Conservation (phyloP, 2,888 invertebrate species). For the Agrotis ipsilon region DNA sequence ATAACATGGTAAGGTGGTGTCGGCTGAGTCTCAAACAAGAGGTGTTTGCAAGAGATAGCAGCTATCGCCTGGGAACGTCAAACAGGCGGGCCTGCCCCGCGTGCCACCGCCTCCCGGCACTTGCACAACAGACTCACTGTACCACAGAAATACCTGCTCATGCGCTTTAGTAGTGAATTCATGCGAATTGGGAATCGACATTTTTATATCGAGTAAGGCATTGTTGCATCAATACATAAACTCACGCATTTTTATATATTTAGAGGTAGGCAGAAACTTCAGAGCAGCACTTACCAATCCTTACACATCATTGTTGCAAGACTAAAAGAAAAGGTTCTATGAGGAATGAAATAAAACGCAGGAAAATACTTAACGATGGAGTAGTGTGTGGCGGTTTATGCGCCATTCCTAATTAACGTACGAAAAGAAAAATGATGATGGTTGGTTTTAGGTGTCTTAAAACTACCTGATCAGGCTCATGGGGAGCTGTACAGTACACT, state of each 20-base stretch:
- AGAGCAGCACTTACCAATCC: too few species aligned
- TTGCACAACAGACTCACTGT: slow-evolving; percentile 79
- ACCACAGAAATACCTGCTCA: slow-evolving; percentile 69
- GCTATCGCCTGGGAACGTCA: slow-evolving; percentile 90
- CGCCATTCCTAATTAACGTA: not conserved
- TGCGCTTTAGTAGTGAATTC: slow-evolving; percentile 10
- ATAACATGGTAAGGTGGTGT: slow-evolving; percentile 71
- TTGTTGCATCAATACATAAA: not conserved
- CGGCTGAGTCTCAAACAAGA: slow-evolving; percentile 88
- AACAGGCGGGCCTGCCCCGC: slow-evolving; percentile 86
- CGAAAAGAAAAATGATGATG: not conserved
- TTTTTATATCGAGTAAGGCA: not conserved
- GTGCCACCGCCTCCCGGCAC: slow-evolving; percentile 82
- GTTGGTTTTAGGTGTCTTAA: not conserved
- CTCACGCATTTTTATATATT: too few species aligned
- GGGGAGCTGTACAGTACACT: not conserved
- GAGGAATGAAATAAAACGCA: not conserved
- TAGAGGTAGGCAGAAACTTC: too few species aligned
- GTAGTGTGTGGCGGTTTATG: not conserved
- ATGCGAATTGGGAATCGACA: slow-evolving; percentile 9
- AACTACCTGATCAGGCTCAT: not conserved
- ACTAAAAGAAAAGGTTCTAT: not conserved
- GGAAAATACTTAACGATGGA: too few species aligned
- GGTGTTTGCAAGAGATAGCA: slow-evolving; percentile 90
- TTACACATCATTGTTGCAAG: too few species aligned